phyloP scores from a whole-genome alignment of 2,797 vertebrate species.

The Notoglanidium macrostoma region DNA sequence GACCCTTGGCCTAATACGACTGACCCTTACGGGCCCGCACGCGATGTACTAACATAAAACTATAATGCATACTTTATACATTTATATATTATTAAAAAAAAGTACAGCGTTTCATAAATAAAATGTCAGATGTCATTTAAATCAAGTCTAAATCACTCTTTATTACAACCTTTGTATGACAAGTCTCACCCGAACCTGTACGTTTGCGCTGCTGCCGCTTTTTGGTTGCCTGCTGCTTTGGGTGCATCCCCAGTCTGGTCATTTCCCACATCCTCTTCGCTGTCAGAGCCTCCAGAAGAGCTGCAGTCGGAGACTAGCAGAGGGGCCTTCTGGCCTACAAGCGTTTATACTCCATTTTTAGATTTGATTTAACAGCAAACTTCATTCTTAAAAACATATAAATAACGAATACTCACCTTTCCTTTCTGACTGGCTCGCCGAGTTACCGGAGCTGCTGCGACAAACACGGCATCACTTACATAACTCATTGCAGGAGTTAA shows the following conservation, averaged over 20 bases:
- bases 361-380: background rate
- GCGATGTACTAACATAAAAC: too few species aligned
- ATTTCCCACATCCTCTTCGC: constrained; percentile 77
- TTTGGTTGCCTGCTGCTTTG: constrained; percentile 65
- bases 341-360: constrained; percentile 64
- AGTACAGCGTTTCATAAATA: too few species aligned
- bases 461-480: background rate
- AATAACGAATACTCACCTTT: constrained; percentile 36
- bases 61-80: too few species aligned
- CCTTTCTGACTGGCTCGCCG: constrained; percentile 53
- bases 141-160: too few species aligned
- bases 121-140: too few species aligned
- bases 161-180: too few species aligned
- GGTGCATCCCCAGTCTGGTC: constrained; percentile 60
- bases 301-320: constrained; percentile 83
- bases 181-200: constrained; percentile 40
- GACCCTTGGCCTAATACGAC: too few species aligned
- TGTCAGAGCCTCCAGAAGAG: constrained; percentile 83
- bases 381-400: background rate
- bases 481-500: background rate
- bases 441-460: constrained; percentile 75
- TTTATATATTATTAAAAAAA: too few species aligned
- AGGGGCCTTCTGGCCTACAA: constrained; percentile 75
- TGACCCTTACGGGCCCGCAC: too few species aligned
- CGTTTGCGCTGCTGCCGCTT: constrained; percentile 68